These are phyloP conservation scores for Chirona hameri DNA, from an alignment of 2,888 invertebrate species.

Conservation along the genomic window DNA sequence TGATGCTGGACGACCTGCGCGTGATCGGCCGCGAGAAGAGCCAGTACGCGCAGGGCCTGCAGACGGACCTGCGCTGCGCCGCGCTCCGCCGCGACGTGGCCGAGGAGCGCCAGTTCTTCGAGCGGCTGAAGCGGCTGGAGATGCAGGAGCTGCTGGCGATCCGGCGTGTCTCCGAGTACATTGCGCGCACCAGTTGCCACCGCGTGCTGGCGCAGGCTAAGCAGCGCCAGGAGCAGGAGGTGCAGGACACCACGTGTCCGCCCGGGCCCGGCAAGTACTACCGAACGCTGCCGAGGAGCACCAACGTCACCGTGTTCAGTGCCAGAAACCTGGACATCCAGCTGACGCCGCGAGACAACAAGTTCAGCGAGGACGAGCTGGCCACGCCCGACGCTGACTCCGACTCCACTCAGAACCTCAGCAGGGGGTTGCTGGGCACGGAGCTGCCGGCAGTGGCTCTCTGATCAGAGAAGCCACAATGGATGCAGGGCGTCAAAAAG, in stretches of 20 bases:
- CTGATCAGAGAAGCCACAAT: too few species aligned
- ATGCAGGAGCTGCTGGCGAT: constrained; percentile 25
- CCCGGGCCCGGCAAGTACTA: neutral
- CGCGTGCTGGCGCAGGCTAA: constrained; percentile 23
- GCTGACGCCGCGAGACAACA: constrained; percentile 24
- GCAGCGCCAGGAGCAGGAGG: neutral
- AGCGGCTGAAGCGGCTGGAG: constrained; percentile 6
- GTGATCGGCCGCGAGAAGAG: constrained; percentile 13
- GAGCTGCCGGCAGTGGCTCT: too few species aligned
- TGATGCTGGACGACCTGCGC: neutral
- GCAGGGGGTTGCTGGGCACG: too few species aligned
- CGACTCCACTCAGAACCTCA: neutral
- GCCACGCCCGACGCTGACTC: neutral
- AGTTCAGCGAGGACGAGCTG: neutral
- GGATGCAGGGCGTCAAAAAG: too few species aligned
- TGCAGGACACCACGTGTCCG: neutral
- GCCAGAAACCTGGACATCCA: neutral
- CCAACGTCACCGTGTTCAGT: constrained; percentile 1
- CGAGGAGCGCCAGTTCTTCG: constrained; percentile 3
- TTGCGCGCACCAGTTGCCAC: constrained; percentile 22
- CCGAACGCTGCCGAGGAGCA: neutral
- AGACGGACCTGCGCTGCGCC: constrained; percentile 3
- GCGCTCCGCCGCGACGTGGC: constrained; percentile 5
- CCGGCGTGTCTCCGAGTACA: constrained; percentile 22
- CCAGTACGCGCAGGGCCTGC: constrained; percentile 1